phyloP scores from a whole-genome alignment of 1,140 invertebrate species.

The Leptinotarsa defecta region DNA sequence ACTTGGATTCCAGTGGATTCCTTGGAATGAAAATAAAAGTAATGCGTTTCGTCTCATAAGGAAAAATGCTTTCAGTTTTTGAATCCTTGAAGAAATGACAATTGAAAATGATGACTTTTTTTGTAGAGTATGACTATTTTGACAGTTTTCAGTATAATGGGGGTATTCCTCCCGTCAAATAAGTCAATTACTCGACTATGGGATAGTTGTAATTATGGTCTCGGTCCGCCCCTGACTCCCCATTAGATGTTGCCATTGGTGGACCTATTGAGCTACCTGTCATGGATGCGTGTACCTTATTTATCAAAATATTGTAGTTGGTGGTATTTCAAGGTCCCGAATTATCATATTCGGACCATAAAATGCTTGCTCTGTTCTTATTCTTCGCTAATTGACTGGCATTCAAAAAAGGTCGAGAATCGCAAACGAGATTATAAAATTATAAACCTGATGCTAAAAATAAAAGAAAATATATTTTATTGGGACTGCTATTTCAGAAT shows the following conservation, averaged over 20 bases:
- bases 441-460: slow-evolving; percentile 34
- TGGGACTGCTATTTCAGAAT: not conserved
- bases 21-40: too few relatives aligned
- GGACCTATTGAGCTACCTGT: slow-evolving; percentile 30
- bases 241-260: slow-evolving; percentile 33
- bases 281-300: slow-evolving; percentile 42
- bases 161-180: too few relatives aligned
- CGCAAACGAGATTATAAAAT: slow-evolving; percentile 37
- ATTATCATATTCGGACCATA: slow-evolving; percentile 45
- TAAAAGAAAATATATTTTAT: slow-evolving; percentile 31
- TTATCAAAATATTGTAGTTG: slow-evolving; percentile 44
- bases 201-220: too few relatives aligned
- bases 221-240: not conserved
- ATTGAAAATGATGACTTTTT: too few relatives aligned
- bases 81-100: too few relatives aligned
- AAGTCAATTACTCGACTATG: too few relatives aligned
- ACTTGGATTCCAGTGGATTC: too few relatives aligned
- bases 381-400: slow-evolving; percentile 41
- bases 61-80: too few relatives aligned
- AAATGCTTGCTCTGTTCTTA: slow-evolving; percentile 36
- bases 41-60: too few relatives aligned
- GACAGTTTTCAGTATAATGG: too few relatives aligned
- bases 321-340: slow-evolving; percentile 42
- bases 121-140: too few relatives aligned
- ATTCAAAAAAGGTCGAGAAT: slow-evolving; percentile 36